phyloP scores from a whole-genome alignment of 2,888 invertebrate genomes.

The Luffia ferchaultella region DNA sequence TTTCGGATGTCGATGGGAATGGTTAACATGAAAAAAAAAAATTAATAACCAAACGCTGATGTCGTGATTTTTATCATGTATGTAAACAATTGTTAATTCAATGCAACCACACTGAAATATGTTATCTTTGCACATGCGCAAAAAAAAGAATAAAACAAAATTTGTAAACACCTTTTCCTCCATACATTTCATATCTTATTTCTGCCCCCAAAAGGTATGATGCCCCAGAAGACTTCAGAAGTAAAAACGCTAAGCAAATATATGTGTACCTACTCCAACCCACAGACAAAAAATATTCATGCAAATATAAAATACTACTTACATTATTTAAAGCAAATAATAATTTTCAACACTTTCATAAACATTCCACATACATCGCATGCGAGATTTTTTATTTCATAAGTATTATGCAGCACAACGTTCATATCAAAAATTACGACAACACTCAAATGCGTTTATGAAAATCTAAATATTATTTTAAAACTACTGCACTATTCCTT shows the following conservation, averaged over 20 bases:
- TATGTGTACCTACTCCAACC: not conserved
- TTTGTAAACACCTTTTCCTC: not conserved
- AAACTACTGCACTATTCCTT: too few species aligned
- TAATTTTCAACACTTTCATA: not conserved
- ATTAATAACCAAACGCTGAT: too few species aligned
- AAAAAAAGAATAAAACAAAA: not conserved
- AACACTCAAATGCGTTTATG: too few species aligned
- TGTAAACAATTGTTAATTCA: not conserved
- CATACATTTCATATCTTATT: too few species aligned
- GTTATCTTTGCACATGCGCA: not conserved
- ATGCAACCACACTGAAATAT: not conserved
- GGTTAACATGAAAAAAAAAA: too few species aligned
- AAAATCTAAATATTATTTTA: too few species aligned
- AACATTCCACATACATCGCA: not conserved
- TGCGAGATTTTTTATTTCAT: too few species aligned
- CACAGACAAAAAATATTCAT: not conserved
- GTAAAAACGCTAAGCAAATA: not conserved
- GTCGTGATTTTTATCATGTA: not conserved
- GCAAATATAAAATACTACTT: not conserved
- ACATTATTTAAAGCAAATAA: not conserved
- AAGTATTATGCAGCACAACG: too few species aligned
- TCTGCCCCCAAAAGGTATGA: too few species aligned
- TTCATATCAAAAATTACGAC: too few species aligned
- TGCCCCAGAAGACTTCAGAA: too few species aligned
- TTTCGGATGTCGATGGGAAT: too few species aligned